Base-by-base conservation (phyloP, 1,140 invertebrate species). In the Trichogramma pretiosum region DNA sequence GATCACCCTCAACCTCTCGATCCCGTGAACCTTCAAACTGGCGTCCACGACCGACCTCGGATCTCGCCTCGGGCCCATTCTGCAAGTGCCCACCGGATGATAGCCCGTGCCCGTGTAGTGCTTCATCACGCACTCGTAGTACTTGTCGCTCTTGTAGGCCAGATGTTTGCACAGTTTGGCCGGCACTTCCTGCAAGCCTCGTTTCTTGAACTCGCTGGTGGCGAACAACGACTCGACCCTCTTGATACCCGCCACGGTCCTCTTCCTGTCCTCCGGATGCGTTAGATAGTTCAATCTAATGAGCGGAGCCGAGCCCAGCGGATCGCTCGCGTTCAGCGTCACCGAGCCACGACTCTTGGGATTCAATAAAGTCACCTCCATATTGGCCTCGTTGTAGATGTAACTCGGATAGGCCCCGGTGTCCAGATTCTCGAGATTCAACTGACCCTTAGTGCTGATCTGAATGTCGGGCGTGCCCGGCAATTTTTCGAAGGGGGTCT, bases 31-130 rank as follows among this genome's bases (percentile, higher is more conserved):
- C 28, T 26, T 23, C 14, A 87, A 61, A 22, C 82, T 65, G 0
- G 80, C 77, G 52, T 70, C 65, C 3, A 73, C 69, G 4, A 73
- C 70, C 7, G 69, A 64, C n/a, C 19, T 46, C 11, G 41, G 38
- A 53, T 70, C 68, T 39, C 52, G 38, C 22, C 57, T 58, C 4
- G 68, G 68, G 9, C 67, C 81, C 80, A 83, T 83, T 62, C 76
- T 79, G 52, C 77, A 78, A 0, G 79, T 80, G 17, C 79, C 75
- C 0, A 68, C 68, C 4, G 74, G 71, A 65, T 82, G 43, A 16
- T 13, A 26, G 3, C 13, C 5, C 18, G 43, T 2, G 2, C 14
- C 5, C 2, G n/a, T 3, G 22, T 45, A 45, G 77, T 26, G n/a
- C 22, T 39, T 9, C 5, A 26, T 13, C 10, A 17, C 16, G 32